Percentiles rank a stretch among this genome's conserved stretches.
These are phyloP conservation scores for Zaprionus kolodkinae DNA, from an alignment of 1,140 invertebrate genomes.

Conservation along the genomic window DNA sequence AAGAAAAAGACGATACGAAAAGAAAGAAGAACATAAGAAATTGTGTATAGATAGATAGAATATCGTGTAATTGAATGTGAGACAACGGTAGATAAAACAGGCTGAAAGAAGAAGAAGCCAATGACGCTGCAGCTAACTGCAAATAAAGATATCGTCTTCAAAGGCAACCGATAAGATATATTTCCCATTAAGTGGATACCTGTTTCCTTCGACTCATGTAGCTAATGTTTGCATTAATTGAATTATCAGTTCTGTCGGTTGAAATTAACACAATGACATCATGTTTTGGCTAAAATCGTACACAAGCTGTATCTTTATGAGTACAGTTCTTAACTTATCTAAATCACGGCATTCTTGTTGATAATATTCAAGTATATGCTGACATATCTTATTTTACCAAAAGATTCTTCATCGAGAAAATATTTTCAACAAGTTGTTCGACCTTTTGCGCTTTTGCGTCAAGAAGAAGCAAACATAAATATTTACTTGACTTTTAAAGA, in stretches of 20 bases:
- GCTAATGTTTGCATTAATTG: conserved; percentile 70
- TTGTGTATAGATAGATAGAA: conserved; percentile 22
- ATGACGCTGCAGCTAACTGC: conserved; percentile 25
- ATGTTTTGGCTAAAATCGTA: conserved; percentile 45
- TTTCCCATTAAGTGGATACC: conserved; percentile 40
- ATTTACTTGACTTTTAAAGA: conserved; percentile 49
- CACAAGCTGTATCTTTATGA: conserved; percentile 6
- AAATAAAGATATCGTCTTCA: conserved; percentile 57
- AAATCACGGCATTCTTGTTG: not conserved
- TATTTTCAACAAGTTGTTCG: conserved; percentile 19
- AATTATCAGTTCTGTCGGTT: conserved; percentile 67
- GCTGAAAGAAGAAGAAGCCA: not conserved
- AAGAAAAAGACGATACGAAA: conserved; percentile 84
- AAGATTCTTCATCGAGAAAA: not conserved
- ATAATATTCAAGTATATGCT: conserved; percentile 1
- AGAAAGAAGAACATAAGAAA: conserved; percentile 56
- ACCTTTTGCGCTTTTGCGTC: conserved; percentile 13
- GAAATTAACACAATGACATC: conserved; percentile 65
- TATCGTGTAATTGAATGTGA: conserved; percentile 62
- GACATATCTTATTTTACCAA: not conserved
- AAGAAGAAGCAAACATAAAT: conserved; percentile 48
- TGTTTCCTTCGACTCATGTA: conserved; percentile 30
- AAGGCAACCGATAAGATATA: conserved; percentile 72
- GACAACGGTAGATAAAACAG: conserved; percentile 60
- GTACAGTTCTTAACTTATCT: conserved; percentile 13